phyloP scores from a whole-genome alignment of 2,888 invertebrate genomes.

The Cantharis lateralis region DNA sequence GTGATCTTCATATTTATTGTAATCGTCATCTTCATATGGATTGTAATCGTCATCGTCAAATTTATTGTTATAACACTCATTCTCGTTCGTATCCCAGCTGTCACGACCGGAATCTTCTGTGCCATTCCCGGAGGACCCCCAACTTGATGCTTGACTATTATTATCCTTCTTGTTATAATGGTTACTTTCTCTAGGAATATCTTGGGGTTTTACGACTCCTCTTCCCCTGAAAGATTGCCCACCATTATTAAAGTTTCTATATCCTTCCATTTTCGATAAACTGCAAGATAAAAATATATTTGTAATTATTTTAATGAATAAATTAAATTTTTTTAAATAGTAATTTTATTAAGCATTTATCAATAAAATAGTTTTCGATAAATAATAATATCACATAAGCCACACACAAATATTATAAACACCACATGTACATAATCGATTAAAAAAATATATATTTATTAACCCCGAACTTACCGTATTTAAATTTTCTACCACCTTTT shows the following conservation, averaged over 20 bases:
- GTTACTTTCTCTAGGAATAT: no score
- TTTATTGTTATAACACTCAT: constrained; percentile 26
- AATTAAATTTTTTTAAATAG: no score
- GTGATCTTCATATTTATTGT: constrained; percentile 1
- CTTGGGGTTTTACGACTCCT: neutral
- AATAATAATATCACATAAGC: no score
- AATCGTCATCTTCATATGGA: neutral
- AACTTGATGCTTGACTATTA: neutral
- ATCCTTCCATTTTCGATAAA: neutral
- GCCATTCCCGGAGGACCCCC: neutral
- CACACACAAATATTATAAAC: no score
- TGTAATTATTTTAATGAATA: no score
- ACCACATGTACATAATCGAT: no score
- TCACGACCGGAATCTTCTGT: neutral
- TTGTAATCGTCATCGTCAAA: neutral
- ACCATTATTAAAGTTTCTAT: neutral
- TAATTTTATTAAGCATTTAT: no score
- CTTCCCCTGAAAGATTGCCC: neutral
- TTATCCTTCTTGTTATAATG: neutral
- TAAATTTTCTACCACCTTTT: no score
- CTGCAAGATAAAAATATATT: neutral
- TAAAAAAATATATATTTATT: no score
- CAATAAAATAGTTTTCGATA: no score
- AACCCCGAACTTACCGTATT: no score
- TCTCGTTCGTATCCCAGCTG: constrained; percentile 16